Conservation (phyloP, 2,113 vertebrate species). For the Pontoporia blainvillei region DNA sequence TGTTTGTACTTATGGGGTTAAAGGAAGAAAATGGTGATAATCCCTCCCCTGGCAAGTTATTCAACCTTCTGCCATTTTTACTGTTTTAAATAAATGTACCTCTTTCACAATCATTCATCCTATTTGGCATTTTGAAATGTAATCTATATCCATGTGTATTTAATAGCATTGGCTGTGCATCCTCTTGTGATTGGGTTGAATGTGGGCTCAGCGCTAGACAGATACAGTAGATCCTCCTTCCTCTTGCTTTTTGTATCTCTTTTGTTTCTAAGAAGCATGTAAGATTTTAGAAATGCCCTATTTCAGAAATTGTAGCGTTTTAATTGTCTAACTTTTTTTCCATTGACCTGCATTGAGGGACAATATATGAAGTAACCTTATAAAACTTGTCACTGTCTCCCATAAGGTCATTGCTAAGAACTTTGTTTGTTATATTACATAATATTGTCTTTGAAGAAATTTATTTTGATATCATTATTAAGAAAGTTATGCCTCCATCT, state of each 20-base stretch:
- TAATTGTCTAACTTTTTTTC: not conserved
- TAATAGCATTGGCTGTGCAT: not conserved
- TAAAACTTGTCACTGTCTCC: not conserved
- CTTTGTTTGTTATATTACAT: not conserved
- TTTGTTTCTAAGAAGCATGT: not conserved
- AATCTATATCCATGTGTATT: not conserved
- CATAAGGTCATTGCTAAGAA: not conserved
- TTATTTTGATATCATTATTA: conserved; percentile 4
- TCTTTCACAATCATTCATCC: not conserved
- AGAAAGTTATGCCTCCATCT: not conserved
- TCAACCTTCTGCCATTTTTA: not conserved
- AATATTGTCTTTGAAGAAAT: not conserved
- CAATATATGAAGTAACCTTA: not conserved
- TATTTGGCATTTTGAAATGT: not conserved
- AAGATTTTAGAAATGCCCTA: not conserved
- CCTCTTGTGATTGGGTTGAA: not conserved
- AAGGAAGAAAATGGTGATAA: not conserved
- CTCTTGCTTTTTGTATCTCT: not conserved
- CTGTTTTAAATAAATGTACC: not conserved
- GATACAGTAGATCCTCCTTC: not conserved
- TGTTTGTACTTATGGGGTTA: not conserved
- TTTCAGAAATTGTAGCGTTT: not conserved
- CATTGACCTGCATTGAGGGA: not conserved
- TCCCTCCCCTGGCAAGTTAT: not conserved
- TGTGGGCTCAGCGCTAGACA: not conserved